A percentile compares a stretch with the other conserved stretches of the same genome.
phyloP scores from a whole-genome alignment of 2,113 vertebrate species.

The Mobula birostris region DNA sequence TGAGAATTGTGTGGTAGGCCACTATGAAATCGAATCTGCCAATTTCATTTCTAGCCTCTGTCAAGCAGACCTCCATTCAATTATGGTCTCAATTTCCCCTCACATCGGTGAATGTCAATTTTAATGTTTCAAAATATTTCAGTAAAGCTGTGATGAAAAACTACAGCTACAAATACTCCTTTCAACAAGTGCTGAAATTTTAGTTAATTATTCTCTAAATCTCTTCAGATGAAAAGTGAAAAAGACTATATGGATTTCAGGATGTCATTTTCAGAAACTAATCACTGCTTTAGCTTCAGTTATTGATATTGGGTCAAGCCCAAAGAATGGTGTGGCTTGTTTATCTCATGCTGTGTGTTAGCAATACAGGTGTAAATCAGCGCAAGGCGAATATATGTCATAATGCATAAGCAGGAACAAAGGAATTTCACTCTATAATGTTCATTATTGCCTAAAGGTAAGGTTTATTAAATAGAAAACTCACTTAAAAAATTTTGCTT shows the following conservation, averaged over 20 bases:
- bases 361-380: not conserved
- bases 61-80: not conserved
- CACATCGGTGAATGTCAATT: not conserved
- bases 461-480: not conserved
- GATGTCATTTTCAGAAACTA: not conserved
- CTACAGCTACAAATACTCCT: not conserved
- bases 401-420: not conserved
- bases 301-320: not conserved
- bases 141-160: not conserved
- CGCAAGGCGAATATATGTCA: not conserved
- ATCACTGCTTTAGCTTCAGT: not conserved
- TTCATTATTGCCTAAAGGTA: not conserved
- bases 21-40: not conserved
- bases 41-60: not conserved
- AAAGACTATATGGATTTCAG: not conserved
- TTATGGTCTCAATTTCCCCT: not conserved
- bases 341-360: not conserved
- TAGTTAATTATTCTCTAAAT: not conserved
- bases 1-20: not conserved
- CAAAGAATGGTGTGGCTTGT: not conserved
- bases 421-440: not conserved
- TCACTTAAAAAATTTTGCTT: not conserved
- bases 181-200: not conserved
- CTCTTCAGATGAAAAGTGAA: not conserved
- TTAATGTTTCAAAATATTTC: not conserved